Base-by-base conservation (phyloP, 1,140 invertebrate species). In the Drosophila lacteicornis region DNA sequence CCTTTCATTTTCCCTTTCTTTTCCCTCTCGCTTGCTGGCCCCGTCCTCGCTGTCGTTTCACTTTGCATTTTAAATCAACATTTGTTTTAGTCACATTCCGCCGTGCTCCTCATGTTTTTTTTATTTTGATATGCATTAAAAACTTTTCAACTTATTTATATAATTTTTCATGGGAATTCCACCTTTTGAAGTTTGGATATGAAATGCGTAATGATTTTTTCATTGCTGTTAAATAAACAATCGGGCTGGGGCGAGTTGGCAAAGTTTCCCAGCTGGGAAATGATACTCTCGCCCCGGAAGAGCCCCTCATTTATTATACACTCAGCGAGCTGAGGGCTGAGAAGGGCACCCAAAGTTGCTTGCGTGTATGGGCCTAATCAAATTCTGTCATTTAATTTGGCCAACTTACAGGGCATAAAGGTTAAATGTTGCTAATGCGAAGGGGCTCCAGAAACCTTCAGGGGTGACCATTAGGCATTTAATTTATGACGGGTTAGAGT, bases 171-270 rank as follows among this genome's bases (percentile, higher is more conserved):
- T 78, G 83, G 40, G 73, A 88, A 80, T 70, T 83, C 68, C 77
- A 84, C 63, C 80, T 87, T 77, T 88, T 87, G 84, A 87, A 87
- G 83, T 74, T 74, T 55, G 56, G 59, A 76, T 83, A 73, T 68
- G 62, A 87, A 83, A 87, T 87, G 74, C 71, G 76, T 88, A 87
- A 87, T 87, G 84, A 88, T 84, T 88, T 88, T 87, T 87, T 87
- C 68, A 87, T 87, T 65, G 77, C 83, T 87, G 71, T 87, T 87
- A 87, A 87, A 80, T 83, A 87, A 88, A 87, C 77, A 88, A 88
- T 87, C 78, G 73, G 45, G 65, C 19, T n/a, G 30, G 66, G 17
- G 43, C 43, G 33, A 33, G 40, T 70, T 27, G 63, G 40, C 38
- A 80, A 88, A 88, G 53, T 80, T 86, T 84, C 47, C 58, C 73